Evolutionary conservation across 1,140 invertebrate species (phyloP), one percentile per base, ranked within the genome.

Genomic region (Pseudomyrmex dendroicus): DNA sequence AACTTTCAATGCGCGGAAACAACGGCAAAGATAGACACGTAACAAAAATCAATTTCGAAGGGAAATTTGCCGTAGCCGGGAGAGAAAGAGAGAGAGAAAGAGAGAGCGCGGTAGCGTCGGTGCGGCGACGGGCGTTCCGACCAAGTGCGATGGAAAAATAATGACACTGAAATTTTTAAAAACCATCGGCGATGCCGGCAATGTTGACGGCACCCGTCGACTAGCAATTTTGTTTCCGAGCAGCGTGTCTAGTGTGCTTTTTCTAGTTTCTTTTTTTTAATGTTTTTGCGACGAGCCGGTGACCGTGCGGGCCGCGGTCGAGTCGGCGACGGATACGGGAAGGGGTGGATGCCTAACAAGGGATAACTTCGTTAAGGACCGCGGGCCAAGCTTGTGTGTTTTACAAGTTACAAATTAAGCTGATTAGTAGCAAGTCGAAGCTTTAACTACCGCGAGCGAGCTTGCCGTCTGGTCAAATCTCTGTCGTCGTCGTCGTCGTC

Each of bases 331-430:
- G 35, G 73, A 83, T 89, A 73, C 62, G 77, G 82, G 64, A 91
- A 93, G 92, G 91, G 93, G 93, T 90, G 91, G 66, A 94, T 93
- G 92, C 90, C 89, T 94, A 94, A 94, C 93, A 94, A 94, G 94
- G 91, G 93, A 92, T 94, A 94, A 94, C 90, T 91, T 93, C 86
- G 92, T 94, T 94, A 94, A 86, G 91, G 82, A 91, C 89, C 87
- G 73, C 90, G 84, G 89, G 88, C 82, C 91, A 82, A 85, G 90
- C 90, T 93, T 94, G 94, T 94, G 93, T 94, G 92, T 94, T 94
- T 94, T 94, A 94, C 93, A 93, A 94, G 93, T 94, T 94, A 94
- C 91, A 91, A 94, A 94, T 94, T 93, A 94, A 91, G 93, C 93
- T 94, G 94, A 94, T 94, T 94, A 94, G 93, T 91, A 91, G 82